Evolutionary conservation across 2,113 vertebrate species (phyloP), one percentile per base, ranked within the genome.

Genomic region (Nycticryphes semicollaris): DNA sequence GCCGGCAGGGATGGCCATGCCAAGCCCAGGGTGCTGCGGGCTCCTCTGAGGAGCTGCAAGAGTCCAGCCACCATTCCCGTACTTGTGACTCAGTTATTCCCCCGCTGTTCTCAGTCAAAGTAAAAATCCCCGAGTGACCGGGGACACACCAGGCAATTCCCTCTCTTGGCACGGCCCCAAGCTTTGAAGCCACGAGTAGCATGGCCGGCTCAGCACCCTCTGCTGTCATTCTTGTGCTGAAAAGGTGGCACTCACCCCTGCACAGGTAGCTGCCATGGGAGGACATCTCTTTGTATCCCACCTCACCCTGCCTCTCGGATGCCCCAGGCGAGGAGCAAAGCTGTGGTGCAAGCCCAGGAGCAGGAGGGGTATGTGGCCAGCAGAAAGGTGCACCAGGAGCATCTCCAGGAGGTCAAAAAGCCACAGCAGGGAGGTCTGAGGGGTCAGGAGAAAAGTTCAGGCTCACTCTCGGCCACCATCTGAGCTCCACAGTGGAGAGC

Each of bases 41-140:
- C 28, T 75, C 39, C 41, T 9, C 3, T 0, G 7, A 82, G 12
- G 23, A 73, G 20, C 67, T 45, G 35, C 0, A 0, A 30, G 41
- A 77, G n/a, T 56, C 11, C 0, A 0, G 41, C 30, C 1, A 0
- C 14, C 37, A 12, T 66, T 69, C 66, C 81, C 51, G 12, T 1
- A 0, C 45, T 25, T 35, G 18, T 87, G 86, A 75, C 56, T 95
- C 83, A 35, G 50, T 87, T 69, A 74, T 87, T 76, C 27, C 41
- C 48, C 19, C 33, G 53, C 45, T 4, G 3, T 33, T 35, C 41
- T 80, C n/a, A 82, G 59, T 73, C 62, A 96, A 83, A 91, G 39
- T 67, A 93, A 66, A 91, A 70, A 57, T 87, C 53, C 25, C 23
- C 7, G 2, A 3, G 21, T 0, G 2, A 76, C 39, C 3, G 1